Evolutionary conservation across 2,113 vertebrate genomes (phyloP), one percentile per base, ranked within the genome.

Genomic region (Phycodurus eques): DNA sequence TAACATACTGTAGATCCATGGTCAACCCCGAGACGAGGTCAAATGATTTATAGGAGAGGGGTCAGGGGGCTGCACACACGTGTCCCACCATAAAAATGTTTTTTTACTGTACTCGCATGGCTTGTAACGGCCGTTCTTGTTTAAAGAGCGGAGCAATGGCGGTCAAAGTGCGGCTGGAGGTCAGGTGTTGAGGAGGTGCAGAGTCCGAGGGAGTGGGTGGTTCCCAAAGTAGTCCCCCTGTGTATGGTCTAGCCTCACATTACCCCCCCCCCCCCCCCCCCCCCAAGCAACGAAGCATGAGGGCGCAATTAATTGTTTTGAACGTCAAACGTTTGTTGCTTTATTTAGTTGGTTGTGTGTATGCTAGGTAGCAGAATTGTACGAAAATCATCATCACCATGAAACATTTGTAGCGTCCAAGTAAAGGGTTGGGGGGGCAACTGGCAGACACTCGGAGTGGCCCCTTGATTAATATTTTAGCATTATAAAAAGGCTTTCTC

Each of bases 11-110:
- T 61, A 87, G 88, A 88, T 88, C 80, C 75, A 84, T 0, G 79
- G 86, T 83, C 86, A 88, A 86, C 84, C 82, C 78, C 84, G 78
- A 89, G 88, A 88, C 85, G 83, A 73, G 90, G 89, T 91, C 90
- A 90, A 89, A 88, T 90, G 89, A 91, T 90, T 88, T 92, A 92
- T 88, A 27, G 88, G 80, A 87, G 79, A 77, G 60, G 82, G 83
- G 77, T 17, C 0, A 8, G 8, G 8, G 60, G 17, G n/a, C 33
- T 4, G 39, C 2, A 80, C 80, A 80, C 27, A 35, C 59, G 81
- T 57, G 67, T 71, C 60, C 67, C 70, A 57, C 83, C 66, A 49
- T 68, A 77, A 72, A 88, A 80, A 86, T 79, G n/a, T 27, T 27
- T 75, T 80, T 87, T 89, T 86, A 91, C 89, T 90, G 88, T 88